phyloP scores from a whole-genome alignment of 2,113 vertebrate genomes.

The Poecilia latipinna region DNA sequence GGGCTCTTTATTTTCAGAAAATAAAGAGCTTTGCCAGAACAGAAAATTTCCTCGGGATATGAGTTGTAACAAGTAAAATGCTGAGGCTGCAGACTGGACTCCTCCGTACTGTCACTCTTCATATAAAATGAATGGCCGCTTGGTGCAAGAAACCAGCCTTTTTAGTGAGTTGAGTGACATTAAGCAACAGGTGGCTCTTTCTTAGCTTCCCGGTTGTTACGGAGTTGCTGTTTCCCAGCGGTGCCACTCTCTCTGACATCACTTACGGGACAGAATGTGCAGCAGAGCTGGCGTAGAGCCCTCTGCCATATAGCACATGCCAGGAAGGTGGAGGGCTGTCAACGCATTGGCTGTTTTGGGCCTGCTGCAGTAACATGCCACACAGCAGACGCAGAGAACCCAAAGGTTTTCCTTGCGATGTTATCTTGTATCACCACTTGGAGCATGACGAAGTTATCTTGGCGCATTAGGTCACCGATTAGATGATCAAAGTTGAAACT shows the following conservation, averaged over 20 bases:
- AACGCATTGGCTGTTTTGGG: constrained; percentile 42
- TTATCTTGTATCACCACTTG: constrained; percentile 28
- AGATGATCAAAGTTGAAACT: constrained; percentile 20
- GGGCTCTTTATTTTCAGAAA: constrained; percentile 5
- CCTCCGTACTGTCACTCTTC: constrained; percentile 4
- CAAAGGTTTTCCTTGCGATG: constrained; percentile 11
- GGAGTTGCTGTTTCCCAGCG: constrained; percentile 33
- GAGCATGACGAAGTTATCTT: constrained; percentile 3
- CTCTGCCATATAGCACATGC: constrained; percentile 39
- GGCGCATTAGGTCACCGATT: constrained; percentile 7
- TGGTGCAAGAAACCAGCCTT: constrained; percentile 11
- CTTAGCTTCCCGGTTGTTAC: constrained; percentile 46
- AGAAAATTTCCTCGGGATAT: constrained; percentile 17
- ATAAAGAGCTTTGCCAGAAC: constrained; percentile 25
- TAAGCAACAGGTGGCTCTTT: constrained; percentile 35
- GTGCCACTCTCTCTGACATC: constrained; percentile 62
- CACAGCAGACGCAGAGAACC: constrained; percentile 17
- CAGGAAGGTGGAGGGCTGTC: constrained; percentile 41
- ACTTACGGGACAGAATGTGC: constrained; percentile 56
- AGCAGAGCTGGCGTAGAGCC: constrained; percentile 1
- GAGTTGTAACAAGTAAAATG: constrained; percentile 25
- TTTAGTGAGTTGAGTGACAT: neutral
- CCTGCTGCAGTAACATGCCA: neutral
- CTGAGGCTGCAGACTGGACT: constrained; percentile 36
- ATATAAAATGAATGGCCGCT: constrained; percentile 30